Conservation (phyloP, 2,888 invertebrate genomes). For the Cephus runcator region DNA sequence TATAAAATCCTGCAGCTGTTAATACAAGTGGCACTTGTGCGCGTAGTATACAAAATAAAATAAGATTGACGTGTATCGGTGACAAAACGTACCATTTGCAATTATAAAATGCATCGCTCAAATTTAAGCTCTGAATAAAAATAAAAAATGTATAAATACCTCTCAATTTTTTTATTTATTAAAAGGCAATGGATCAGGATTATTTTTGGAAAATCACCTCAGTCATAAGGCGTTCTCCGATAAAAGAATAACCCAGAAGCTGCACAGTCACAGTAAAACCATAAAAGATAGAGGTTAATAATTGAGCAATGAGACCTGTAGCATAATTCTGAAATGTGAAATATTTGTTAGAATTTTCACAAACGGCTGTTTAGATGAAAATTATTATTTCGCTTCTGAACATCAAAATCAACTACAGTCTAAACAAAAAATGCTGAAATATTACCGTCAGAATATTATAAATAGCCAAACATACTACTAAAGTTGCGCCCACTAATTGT, state of each 20-base stretch:
- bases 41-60: constrained; percentile 63
- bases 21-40: constrained; percentile 66
- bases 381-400: no score
- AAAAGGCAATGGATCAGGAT: no score
- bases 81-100: constrained; percentile 70
- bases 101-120: constrained; percentile 68
- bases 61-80: constrained; percentile 57
- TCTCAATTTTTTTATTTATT: neutral
- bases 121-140: constrained; percentile 59
- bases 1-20: constrained; percentile 68
- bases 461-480: constrained; percentile 24
- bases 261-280: constrained; percentile 22
- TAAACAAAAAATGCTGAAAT: no score
- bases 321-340: no score
- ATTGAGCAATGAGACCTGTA: neutral
- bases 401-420: no score
- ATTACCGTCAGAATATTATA: constrained; percentile 19
- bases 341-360: no score
- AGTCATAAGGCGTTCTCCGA: constrained; percentile 34
- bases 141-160: neutral
- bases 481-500: constrained; percentile 14
- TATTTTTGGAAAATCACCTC: constrained; percentile 25
- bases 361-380: no score
- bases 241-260: constrained; percentile 38
- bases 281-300: constrained; percentile 24